Conservation (phyloP, 1,140 invertebrate genomes). For the Lasaia peninsularis region DNA sequence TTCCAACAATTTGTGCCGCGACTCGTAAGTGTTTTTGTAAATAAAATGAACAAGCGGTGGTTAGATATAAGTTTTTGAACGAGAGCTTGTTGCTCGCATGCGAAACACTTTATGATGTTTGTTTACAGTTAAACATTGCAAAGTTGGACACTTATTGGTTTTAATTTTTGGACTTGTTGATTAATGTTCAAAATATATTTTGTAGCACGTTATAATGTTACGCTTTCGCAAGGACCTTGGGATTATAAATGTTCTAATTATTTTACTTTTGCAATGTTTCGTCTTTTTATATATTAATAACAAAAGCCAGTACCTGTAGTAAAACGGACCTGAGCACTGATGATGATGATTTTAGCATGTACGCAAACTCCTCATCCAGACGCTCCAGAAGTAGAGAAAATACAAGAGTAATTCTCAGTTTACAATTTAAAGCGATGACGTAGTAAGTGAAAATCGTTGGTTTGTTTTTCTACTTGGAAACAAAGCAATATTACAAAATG, state of each 20-base stretch:
- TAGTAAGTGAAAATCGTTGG: not conserved
- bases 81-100: not conserved
- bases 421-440: not conserved
- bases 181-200: not conserved
- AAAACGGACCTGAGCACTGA: too few species aligned
- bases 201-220: not conserved
- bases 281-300: too few species aligned
- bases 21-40: not conserved
- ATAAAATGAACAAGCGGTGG: not conserved
- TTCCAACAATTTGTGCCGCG: not conserved
- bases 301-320: too few species aligned
- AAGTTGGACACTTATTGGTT: not conserved
- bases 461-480: not conserved
- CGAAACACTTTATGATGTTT: not conserved
- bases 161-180: not conserved
- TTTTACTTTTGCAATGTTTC: too few species aligned
- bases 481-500: not conserved
- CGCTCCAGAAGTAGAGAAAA: too few species aligned
- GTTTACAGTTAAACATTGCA: not conserved
- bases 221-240: too few species aligned
- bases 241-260: too few species aligned
- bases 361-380: too few species aligned
- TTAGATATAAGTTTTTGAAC: not conserved
- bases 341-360: too few species aligned
- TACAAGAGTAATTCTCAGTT: too few species aligned